A percentile compares a stretch with the other conserved stretches of the same genome.
These are phyloP conservation scores for Macrobrachium nipponense DNA, from an alignment of 1,140 invertebrate species.

Conservation along the genomic window DNA sequence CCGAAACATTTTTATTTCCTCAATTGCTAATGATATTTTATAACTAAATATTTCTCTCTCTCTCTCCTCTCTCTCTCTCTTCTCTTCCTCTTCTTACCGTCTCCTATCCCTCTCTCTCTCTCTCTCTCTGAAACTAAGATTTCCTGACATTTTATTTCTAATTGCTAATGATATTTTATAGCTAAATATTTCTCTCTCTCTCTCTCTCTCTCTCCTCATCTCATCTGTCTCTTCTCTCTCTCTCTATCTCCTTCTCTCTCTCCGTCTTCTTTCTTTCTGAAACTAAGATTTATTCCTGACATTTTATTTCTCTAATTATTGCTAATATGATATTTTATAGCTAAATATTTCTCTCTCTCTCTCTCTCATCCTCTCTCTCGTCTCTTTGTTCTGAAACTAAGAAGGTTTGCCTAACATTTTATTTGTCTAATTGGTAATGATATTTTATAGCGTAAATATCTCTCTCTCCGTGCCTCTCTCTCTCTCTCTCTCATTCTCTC, in stretches of 20 bases:
- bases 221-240: neutral
- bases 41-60: neutral
- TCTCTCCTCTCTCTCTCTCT: neutral
- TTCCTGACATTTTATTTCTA: neutral
- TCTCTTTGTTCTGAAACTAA: too few relatives aligned
- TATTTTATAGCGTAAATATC: too few relatives aligned
- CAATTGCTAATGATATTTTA: neutral
- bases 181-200: neutral
- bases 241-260: constrained; percentile 6
- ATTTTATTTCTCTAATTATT: neutral
- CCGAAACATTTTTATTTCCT: neutral
- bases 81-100: neutral
- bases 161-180: neutral
- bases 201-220: neutral
- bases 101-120: neutral
- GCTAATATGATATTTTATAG: too few relatives aligned
- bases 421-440: too few relatives aligned
- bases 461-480: too few relatives aligned
- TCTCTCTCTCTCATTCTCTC: too few relatives aligned
- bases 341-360: too few relatives aligned
- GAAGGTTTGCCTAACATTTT: too few relatives aligned
- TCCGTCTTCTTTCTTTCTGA: neutral
- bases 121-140: neutral
- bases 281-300: neutral
- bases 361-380: too few relatives aligned